A percentile compares a stretch with the other conserved stretches of the same genome.
Conservation (phyloP, 2,888 invertebrate genomes). For the Leptopilina syphax region DNA sequence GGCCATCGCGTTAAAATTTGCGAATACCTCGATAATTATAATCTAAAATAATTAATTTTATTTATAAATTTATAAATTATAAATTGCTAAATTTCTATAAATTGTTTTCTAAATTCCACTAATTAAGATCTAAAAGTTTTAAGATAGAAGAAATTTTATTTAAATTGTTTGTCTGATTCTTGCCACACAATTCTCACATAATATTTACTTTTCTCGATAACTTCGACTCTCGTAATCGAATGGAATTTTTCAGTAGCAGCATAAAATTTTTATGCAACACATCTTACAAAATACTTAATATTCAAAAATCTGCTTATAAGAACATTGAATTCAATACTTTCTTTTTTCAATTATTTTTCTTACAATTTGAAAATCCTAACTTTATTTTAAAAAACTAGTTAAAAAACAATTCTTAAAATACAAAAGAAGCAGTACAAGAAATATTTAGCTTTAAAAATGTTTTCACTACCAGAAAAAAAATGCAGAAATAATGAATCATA, state of each 20-base stretch:
- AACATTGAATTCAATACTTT: too few species aligned
- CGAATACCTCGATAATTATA: background rate
- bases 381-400: too few species aligned
- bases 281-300: too few species aligned
- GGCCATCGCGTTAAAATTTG: constrained; percentile 63
- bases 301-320: too few species aligned
- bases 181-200: background rate
- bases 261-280: constrained; percentile 13
- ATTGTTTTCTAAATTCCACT: background rate
- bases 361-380: too few species aligned
- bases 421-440: too few species aligned
- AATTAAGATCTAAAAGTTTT: background rate
- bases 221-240: constrained; percentile 7
- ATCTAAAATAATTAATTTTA: background rate
- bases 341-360: too few species aligned
- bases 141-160: constrained; percentile 7
- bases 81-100: background rate
- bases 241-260: constrained; percentile 17
- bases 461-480: background rate
- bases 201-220: constrained; percentile 24
- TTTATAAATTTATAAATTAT: background rate
- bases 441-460: background rate
- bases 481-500: constrained; percentile 1
- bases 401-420: too few species aligned
- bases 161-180: constrained; percentile 16